Conservation (phyloP, 2,113 vertebrate genomes). For the Gasterosteus nipponicus region DNA sequence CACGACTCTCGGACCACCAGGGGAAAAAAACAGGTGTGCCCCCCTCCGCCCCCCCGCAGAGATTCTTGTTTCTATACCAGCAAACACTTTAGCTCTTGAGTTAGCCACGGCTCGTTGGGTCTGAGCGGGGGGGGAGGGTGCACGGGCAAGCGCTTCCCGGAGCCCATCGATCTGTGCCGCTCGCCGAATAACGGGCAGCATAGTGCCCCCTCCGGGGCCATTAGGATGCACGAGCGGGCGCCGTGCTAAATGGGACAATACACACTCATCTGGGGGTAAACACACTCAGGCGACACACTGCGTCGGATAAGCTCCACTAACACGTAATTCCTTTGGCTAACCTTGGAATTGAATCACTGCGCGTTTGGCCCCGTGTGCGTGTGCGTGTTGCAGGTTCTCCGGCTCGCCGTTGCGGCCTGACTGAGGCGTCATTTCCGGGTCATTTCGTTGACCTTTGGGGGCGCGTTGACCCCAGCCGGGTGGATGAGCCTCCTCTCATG, state of each 20-base stretch:
- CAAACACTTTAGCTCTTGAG: slow-evolving; percentile 65
- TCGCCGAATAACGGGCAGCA: slow-evolving; percentile 68
- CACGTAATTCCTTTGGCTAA: slow-evolving; percentile 58
- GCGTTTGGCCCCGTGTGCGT: slow-evolving; percentile 48
- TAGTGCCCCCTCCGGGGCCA: slow-evolving; percentile 52
- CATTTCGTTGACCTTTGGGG: no score
- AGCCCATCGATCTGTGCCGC: slow-evolving; percentile 74
- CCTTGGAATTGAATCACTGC: slow-evolving; percentile 56
- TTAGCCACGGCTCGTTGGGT: slow-evolving; percentile 74
- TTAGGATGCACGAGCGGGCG: slow-evolving; percentile 73
- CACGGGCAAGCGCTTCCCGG: no score
- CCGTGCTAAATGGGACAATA: slow-evolving; percentile 69
- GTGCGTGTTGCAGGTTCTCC: no score
- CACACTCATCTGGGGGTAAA: slow-evolving; percentile 59
- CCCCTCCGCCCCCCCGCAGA: background rate
- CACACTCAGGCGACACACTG: slow-evolving; percentile 36
- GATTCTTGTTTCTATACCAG: slow-evolving; percentile 38
- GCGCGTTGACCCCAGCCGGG: no score
- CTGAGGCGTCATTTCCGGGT: no score
- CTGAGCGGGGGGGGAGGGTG: slow-evolving; percentile 66
- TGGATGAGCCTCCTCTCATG: no score
- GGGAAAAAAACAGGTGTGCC: slow-evolving; percentile 73
- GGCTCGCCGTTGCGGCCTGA: no score
- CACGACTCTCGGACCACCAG: background rate
- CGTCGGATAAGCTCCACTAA: slow-evolving; percentile 35